Percentiles rank a stretch among this genome's conserved stretches.
These are phyloP conservation scores for Drosophila nr. perissopoda DNA, from an alignment of 2,888 invertebrate species.

Conservation along the genomic window DNA sequence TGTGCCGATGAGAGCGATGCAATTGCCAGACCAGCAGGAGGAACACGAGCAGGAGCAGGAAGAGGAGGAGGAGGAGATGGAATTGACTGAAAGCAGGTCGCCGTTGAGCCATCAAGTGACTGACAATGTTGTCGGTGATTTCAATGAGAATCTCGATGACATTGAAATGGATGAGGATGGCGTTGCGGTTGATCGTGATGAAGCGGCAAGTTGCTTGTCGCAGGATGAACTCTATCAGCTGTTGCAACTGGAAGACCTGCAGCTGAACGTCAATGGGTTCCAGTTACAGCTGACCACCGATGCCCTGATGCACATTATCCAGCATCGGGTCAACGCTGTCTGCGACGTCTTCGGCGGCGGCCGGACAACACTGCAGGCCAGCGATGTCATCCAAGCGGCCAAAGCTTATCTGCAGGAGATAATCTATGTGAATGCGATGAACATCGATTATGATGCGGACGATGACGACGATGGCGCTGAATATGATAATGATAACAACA, in stretches of 20 bases:
- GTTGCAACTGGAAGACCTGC: slow-evolving; percentile 46
- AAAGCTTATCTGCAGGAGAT: slow-evolving; percentile 76
- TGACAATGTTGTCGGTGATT: slow-evolving; percentile 19
- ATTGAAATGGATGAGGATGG: slow-evolving; percentile 14
- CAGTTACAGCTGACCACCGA: slow-evolving; percentile 57
- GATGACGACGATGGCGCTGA: neutral
- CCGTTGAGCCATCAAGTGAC: slow-evolving; percentile 46
- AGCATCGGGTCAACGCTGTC: slow-evolving; percentile 58
- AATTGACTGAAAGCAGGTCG: neutral
- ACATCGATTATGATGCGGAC: slow-evolving; percentile 21
- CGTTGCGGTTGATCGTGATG: slow-evolving; percentile 1
- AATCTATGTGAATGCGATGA: slow-evolving; percentile 79
- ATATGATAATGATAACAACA: slow-evolving; percentile 5
- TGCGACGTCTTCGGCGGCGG: slow-evolving; percentile 41
- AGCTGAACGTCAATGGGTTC: slow-evolving; percentile 57
- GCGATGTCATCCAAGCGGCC: slow-evolving; percentile 81
- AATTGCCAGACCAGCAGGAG: slow-evolving; percentile 64
- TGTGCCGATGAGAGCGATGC: slow-evolving; percentile 55
- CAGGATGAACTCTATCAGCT: slow-evolving; percentile 28
- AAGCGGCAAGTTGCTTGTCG: neutral
- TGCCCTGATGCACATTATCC: slow-evolving; percentile 55
- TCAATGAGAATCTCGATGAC: neutral
- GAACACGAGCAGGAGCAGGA: slow-evolving; percentile 15
- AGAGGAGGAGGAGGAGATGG: neutral
- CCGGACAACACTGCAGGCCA: slow-evolving; percentile 40